Base-by-base conservation (phyloP, 2,113 vertebrate species). In the Chaetura pelagica region DNA sequence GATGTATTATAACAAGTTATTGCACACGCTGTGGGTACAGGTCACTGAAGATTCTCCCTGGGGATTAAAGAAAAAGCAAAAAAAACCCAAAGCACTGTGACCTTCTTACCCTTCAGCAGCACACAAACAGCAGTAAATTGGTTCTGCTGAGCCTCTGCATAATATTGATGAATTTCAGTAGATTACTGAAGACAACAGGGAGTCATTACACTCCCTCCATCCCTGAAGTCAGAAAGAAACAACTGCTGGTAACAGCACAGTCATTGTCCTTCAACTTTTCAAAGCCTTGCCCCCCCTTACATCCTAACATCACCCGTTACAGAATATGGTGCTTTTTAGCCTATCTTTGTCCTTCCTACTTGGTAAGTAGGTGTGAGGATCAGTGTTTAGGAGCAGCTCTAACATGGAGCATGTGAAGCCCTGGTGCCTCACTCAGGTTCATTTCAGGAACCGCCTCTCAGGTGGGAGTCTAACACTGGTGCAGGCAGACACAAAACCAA, bases 1-100 rank as follows among this genome's bases (percentile, higher is more conserved):
- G 34, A 92, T 29, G 40, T 27, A 66, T 79, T 77, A 57, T 4
- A 77, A 14, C 83, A 87, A 97, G 84, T 93, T 86, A 92, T 75
- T 91, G 79, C 19, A 74, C 30, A 59, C 12, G 13, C 67, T 89
- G 74, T 80, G 55, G 61, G 57, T 44, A 72, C 57, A 83, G 59
- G 48, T 30, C 81, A 87, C 7, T 75, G 82, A 63, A 59, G 38
- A 46, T 44, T 69, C 44, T 96, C 85, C 74, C 61, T 51, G 29
- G 49, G 66, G 71, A 89, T 14, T 55, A 54, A 91, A 92, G 16
- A 32, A 49, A 69, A 85, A 91, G 20, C 14, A 79, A 90, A 32
- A 77, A 77, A 64, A 57, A 19, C 19, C 46, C 46, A 48, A 3
- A 6, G 34, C 4, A 0, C 49, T 44, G 38, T 38, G 23, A 75